Evolutionary conservation across 1,140 invertebrate genomes (phyloP), one percentile per base, ranked within the genome.

Genomic region (Galleria mellonella): DNA sequence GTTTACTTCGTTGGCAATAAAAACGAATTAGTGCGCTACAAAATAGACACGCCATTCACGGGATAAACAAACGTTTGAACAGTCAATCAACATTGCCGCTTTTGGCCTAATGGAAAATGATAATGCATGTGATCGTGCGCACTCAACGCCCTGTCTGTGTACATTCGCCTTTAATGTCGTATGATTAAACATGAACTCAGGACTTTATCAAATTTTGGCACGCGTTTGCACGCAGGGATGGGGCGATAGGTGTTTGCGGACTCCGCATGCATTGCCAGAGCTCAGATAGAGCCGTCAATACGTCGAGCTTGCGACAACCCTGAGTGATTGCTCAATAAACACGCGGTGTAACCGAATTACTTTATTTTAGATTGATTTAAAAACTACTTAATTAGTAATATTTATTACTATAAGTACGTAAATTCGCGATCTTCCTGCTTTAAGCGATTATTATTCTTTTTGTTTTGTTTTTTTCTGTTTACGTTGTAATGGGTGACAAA

Each of bases 121-220:
- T 74, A 74, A 77, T 72, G 65, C 61, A 62, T 28, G 41, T 47
- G 54, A 61, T 55, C 55, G 53, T 43, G 54, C 42, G 46, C 55
- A 55, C 39, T 39, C 48, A 42, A 56, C 59, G 56, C 63, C 60
- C 53, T 56, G 39, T 36, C 32, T 72, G 66, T 71, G 62, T 63
- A 70, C 63, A 60, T 65, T 63, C 55, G 69, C 69, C 74, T 73
- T 74, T 73, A 78, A 75, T 75, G 64, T 75, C 64, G 63, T 66
- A 75, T 78, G 71, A 79, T 76, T 72, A 74, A 72, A 76, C 71
- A 76, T 76, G 62, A 72, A 76, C 54, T 42, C 57, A 65, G 56
- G 69, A 71, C 62, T 76, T 70, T 79, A 76, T 74, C 72, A 74
- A 76, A 72, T 72, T 76, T 76, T 76, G 71, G 71, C 75, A 79